phyloP scores from a whole-genome alignment of 2,888 invertebrate species.

The Stegophylla sp. region DNA sequence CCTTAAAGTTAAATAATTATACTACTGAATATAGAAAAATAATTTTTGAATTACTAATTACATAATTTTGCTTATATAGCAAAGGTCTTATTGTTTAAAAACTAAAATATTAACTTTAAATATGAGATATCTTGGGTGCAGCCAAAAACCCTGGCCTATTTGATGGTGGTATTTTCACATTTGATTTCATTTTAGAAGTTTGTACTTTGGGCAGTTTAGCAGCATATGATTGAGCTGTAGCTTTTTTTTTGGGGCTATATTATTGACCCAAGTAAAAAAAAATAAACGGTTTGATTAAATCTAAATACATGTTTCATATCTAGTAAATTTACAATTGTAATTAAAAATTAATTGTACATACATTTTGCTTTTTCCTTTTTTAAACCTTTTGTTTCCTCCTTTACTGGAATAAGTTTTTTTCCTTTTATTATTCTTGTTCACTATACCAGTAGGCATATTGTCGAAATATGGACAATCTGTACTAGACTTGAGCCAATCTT shows the following conservation, averaged over 20 bases:
- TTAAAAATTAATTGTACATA: constrained; percentile 8
- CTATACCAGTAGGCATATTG: constrained; percentile 10
- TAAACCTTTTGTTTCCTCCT: constrained; percentile 47
- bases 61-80: no score
- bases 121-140: constrained; percentile 57
- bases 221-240: not conserved
- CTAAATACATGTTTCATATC: no score
- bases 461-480: constrained; percentile 48
- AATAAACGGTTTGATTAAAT: not conserved
- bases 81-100: not conserved
- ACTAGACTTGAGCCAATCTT: constrained; percentile 49
- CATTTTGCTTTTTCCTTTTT: constrained; percentile 39
- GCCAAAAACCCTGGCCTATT: constrained; percentile 60
- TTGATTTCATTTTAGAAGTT: constrained; percentile 55
- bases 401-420: constrained; percentile 33
- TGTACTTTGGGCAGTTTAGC: constrained; percentile 25
- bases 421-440: constrained; percentile 30
- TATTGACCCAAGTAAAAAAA: not conserved
- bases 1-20: no score
- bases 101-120: constrained; percentile 42
- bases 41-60: no score
- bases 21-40: no score
- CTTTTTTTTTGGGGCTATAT: constrained; percentile 35
- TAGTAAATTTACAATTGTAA: no score
- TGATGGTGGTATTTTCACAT: constrained; percentile 56